phyloP scores from a whole-genome alignment of 2,113 vertebrate species.

The Mungos mungo region DNA sequence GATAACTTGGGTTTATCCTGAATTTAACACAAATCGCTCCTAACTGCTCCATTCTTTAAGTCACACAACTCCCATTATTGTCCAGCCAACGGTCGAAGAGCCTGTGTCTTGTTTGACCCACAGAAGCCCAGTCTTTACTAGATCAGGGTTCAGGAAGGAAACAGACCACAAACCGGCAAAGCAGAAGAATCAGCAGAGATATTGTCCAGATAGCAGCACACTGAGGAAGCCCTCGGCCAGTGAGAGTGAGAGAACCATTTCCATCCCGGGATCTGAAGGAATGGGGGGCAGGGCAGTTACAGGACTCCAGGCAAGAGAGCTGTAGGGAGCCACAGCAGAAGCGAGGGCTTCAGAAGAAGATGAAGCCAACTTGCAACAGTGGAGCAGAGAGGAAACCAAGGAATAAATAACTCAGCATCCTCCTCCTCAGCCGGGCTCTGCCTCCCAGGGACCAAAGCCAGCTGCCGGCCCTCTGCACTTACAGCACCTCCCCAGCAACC shows the following conservation, averaged over 20 bases:
- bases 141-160: background rate
- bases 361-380: rapidly evolving
- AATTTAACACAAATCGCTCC: background rate
- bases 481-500: rapidly evolving
- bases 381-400: background rate
- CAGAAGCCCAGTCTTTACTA: background rate
- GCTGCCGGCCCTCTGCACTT: background rate
- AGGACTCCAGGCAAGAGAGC: background rate
- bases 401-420: too few relatives aligned
- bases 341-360: background rate
- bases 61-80: background rate
- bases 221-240: background rate
- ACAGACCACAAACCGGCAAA: too few relatives aligned
- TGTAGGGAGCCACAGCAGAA: too few relatives aligned
- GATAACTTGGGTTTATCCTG: background rate
- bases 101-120: background rate
- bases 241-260: background rate
- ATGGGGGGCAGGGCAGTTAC: background rate
- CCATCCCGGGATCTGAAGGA: background rate
- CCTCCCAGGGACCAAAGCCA: background rate
- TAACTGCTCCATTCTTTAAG: background rate
- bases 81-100: background rate
- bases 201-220: background rate
- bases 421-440: background rate
- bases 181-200: background rate